Conservation (phyloP, 2,888 invertebrate species). For the Diloba caeruleocephala region DNA sequence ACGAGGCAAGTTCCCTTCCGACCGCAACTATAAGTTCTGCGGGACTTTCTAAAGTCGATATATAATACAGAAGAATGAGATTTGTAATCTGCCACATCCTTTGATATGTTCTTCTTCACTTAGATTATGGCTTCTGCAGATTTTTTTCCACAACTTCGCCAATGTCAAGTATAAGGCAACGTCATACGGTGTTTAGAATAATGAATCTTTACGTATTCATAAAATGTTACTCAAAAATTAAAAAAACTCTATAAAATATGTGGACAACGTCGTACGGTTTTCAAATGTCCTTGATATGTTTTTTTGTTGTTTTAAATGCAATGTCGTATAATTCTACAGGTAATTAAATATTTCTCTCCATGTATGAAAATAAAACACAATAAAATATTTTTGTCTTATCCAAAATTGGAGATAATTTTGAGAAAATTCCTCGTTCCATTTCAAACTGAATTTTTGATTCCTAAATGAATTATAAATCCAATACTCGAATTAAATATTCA, state of each 20-base stretch:
- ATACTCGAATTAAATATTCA: constrained; percentile 45
- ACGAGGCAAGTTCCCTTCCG: constrained; percentile 45
- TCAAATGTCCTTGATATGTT: too few species aligned
- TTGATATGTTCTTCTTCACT: too few species aligned
- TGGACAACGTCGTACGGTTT: too few species aligned
- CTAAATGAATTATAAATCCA: constrained; percentile 36
- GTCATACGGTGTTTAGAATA: too few species aligned
- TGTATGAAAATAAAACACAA: neutral
- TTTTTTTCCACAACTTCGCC: too few species aligned
- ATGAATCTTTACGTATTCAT: too few species aligned
- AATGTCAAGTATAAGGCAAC: too few species aligned
- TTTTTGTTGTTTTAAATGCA: too few species aligned
- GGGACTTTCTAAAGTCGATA: constrained; percentile 9
- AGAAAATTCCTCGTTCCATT: constrained; percentile 14
- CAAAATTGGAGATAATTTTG: constrained; percentile 5
- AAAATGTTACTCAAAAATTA: too few species aligned
- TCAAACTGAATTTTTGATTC: constrained; percentile 36
- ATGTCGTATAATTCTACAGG: too few species aligned
- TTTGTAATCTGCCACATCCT: neutral
- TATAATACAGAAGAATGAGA: neutral
- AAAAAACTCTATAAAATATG: too few species aligned
- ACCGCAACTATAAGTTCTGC: constrained; percentile 19
- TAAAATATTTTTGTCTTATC: neutral
- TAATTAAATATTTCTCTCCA: too few species aligned
- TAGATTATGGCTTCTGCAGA: neutral